A percentile compares a stretch with the other conserved stretches of the same genome.
phyloP scores from a whole-genome alignment of 2,797 vertebrate species.

The Phalloptychus januarius region DNA sequence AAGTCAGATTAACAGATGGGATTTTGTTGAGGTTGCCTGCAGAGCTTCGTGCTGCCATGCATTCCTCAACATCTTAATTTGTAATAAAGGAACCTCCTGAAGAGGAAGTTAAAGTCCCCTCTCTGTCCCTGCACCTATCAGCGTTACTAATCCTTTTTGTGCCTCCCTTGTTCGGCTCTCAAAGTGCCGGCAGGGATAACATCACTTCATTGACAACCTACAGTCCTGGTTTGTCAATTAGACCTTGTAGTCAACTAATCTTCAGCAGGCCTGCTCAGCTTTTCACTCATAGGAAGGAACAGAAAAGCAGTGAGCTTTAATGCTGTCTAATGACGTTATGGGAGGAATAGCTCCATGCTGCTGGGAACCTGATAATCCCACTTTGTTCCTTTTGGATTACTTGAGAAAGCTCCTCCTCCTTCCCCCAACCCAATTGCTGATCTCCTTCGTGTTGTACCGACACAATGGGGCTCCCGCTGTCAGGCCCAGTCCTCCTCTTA shows the following conservation, averaged over 20 bases:
- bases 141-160: slow-evolving; percentile 73
- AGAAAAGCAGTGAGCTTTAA: slow-evolving; percentile 76
- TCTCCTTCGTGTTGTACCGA: slow-evolving; percentile 65
- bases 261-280: slow-evolving; percentile 54
- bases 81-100: slow-evolving; percentile 12
- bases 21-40: neutral
- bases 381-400: slow-evolving; percentile 75
- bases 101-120: slow-evolving; percentile 57
- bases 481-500: slow-evolving; percentile 62
- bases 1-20: slow-evolving; percentile 4
- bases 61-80: slow-evolving; percentile 32
- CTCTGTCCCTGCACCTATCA: slow-evolving; percentile 45
- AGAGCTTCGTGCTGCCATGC: neutral
- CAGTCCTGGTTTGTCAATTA: slow-evolving; percentile 71
- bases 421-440: slow-evolving; percentile 50
- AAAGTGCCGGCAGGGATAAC: slow-evolving; percentile 70
- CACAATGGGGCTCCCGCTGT: slow-evolving; percentile 75
- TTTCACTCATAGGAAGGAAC: slow-evolving; percentile 57
- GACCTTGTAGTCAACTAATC: slow-evolving; percentile 71
- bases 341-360: slow-evolving; percentile 82
- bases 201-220: slow-evolving; percentile 63
- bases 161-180: slow-evolving; percentile 60
- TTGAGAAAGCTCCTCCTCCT: slow-evolving; percentile 62
- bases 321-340: slow-evolving; percentile 81
- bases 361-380: slow-evolving; percentile 84